Conservation (phyloP, 2,888 invertebrate genomes). For the Drosophila anomalipes region DNA sequence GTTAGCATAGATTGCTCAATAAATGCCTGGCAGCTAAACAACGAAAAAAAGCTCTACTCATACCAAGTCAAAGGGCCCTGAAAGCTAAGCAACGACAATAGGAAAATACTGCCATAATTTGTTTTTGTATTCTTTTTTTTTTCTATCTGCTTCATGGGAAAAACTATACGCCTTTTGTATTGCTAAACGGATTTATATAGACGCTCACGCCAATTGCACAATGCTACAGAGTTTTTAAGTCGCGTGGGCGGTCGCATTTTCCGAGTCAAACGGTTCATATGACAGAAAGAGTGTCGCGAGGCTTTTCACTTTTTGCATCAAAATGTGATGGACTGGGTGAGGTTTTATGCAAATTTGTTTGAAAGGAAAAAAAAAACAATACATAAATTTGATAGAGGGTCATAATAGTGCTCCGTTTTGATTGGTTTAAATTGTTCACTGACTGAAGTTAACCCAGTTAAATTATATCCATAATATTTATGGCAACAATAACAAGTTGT, state of each 20-base stretch:
- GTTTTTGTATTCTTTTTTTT: slow-evolving; percentile 42
- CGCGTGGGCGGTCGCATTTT: slow-evolving; percentile 40
- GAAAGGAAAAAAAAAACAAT: slow-evolving; percentile 22
- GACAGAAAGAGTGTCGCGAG: slow-evolving; percentile 48
- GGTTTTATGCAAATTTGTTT: slow-evolving; percentile 62
- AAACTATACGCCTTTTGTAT: slow-evolving; percentile 68
- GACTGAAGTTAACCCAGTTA: slow-evolving; percentile 63
- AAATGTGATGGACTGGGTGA: slow-evolving; percentile 38
- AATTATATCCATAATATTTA: slow-evolving; percentile 58
- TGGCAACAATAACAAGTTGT: slow-evolving; percentile 43
- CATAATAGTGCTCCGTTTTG: slow-evolving; percentile 25
- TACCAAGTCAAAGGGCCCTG: slow-evolving; percentile 61
- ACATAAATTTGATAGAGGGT: slow-evolving; percentile 46
- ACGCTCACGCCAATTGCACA: slow-evolving; percentile 81
- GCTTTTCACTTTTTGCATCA: slow-evolving; percentile 49
- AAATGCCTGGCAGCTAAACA: slow-evolving; percentile 56
- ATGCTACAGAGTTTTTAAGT: slow-evolving; percentile 22
- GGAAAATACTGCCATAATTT: slow-evolving; percentile 77
- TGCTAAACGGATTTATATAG: slow-evolving; percentile 75
- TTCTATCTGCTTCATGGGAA: slow-evolving; percentile 62
- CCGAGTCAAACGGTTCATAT: slow-evolving; percentile 9
- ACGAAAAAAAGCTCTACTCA: slow-evolving; percentile 34
- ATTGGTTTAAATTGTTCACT: slow-evolving; percentile 43
- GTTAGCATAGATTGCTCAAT: slow-evolving; percentile 57
- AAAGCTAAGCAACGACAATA: slow-evolving; percentile 67